Percentiles rank a stretch among this genome's conserved stretches.
Evolutionary conservation across 2,888 invertebrate genomes (phyloP).

Genomic region (Hirudinaria manillensis): DNA sequence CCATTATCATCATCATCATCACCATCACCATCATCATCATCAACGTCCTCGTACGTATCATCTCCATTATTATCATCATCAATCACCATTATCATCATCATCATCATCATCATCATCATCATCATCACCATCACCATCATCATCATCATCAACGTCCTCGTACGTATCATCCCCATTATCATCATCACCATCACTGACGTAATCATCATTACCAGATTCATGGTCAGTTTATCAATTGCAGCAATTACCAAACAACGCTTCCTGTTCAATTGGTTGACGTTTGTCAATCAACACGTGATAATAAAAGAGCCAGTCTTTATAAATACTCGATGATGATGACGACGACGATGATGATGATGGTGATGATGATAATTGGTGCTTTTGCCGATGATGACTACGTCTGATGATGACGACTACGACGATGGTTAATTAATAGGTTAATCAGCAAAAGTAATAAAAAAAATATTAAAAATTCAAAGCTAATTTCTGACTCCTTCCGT

Average conservation of each 20-base stretch:
- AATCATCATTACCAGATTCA: not conserved
- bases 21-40: not conserved
- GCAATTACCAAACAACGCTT: no score
- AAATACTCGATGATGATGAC: slow-evolving; percentile 3
- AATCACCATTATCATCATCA: not conserved
- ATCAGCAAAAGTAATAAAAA: no score
- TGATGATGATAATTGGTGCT: slow-evolving; percentile 19
- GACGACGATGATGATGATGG: slow-evolving; percentile 21
- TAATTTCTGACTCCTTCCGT: no score
- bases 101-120: not conserved
- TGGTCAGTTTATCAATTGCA: not conserved
- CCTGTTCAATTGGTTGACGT: no score
- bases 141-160: not conserved
- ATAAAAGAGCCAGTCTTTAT: not conserved
- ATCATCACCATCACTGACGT: not conserved
- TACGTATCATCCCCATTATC: not conserved
- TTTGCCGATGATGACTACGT: not conserved
- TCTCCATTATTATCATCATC: not conserved
- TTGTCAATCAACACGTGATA: not conserved
- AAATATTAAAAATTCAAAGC: no score
- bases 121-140: not conserved
- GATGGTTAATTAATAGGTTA: no score
- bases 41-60: not conserved
- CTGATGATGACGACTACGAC: not conserved
- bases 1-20: not conserved